Conservation (phyloP, 2,113 vertebrate species). For the Crypturellus undulatus region DNA sequence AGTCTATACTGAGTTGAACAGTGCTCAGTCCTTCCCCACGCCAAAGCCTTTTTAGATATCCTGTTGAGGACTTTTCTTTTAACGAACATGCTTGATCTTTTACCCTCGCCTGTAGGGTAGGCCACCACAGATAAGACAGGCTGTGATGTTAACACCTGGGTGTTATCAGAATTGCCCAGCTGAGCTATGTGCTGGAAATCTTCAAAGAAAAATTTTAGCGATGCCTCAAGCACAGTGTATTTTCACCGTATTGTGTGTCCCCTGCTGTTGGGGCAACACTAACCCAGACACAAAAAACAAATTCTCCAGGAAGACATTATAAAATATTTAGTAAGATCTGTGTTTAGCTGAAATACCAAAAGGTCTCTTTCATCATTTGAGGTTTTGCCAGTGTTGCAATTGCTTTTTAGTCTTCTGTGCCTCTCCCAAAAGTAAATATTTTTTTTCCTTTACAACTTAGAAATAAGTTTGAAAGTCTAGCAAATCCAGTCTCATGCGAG, state of each 20-base stretch:
- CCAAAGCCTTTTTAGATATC: background rate
- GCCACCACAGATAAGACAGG: background rate
- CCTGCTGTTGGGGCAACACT: background rate
- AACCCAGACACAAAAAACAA: background rate
- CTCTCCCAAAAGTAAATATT: constrained; percentile 17
- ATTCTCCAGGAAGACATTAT: background rate
- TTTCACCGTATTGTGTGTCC: background rate
- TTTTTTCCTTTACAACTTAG: background rate
- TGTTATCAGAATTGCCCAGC: background rate
- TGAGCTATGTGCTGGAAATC: background rate
- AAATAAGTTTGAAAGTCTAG: background rate
- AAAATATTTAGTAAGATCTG: constrained; percentile 14
- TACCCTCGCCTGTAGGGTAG: background rate
- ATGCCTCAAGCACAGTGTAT: background rate
- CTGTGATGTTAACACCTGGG: background rate
- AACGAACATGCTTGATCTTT: background rate
- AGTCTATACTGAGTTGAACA: background rate
- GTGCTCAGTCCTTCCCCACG: background rate
- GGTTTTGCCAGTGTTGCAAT: constrained; percentile 47
- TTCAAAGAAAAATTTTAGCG: background rate
- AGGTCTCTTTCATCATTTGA: constrained; percentile 46
- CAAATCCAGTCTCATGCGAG: background rate
- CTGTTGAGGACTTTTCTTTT: background rate
- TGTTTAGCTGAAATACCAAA: constrained; percentile 27
- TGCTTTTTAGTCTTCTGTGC: background rate